Evolutionary conservation across 1,140 invertebrate species (phyloP), one percentile per base, ranked within the genome.

Genomic region (Halictus rubicundus): DNA sequence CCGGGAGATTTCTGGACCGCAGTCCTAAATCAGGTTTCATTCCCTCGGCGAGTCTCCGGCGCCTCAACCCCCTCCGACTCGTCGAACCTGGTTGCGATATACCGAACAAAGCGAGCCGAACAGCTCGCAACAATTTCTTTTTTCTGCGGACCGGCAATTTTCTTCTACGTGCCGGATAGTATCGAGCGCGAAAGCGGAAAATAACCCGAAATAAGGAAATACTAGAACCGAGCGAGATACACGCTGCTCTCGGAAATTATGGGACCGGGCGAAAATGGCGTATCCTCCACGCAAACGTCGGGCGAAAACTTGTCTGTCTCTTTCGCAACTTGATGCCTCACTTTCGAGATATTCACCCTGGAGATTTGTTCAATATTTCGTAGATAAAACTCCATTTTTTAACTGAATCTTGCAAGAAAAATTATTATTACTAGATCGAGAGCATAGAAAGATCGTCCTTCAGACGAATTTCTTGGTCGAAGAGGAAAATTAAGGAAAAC

Each of bases 11-110:
- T 90, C 89, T 89, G 87, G 87, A 92, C 92, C 91, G 89, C 92
- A 92, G 88, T 90, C 89, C 91, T 92, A 92, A 93, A 92, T 93
- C 91, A 92, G 90, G 91, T 93, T 92, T 90, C 88, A 89, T 89
- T 92, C 89, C 90, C 90, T 76, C 68, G 78, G 81, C 80, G 90
- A 85, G 87, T 89, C 86, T 88, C 88, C 81, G 69, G 81, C 86
- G 88, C 87, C 87, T 89, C 87, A 81, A 88, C 83, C 85, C 85
- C 87, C 76, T 85, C 66, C 68, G 19, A 61, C 49, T 66, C 59
- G 37, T 81, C 64, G 72, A 82, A 79, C 61, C 42, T 74, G 79
- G 23, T 61, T 27, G 68, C 80, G 49, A 85, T 86, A 80, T 85
- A 86, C 72, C 76, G 68, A 80, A 86, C 80, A 85, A 86, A 86